Base-by-base conservation (phyloP, 2,797 vertebrate genomes). In the Danio albolineatus region DNA sequence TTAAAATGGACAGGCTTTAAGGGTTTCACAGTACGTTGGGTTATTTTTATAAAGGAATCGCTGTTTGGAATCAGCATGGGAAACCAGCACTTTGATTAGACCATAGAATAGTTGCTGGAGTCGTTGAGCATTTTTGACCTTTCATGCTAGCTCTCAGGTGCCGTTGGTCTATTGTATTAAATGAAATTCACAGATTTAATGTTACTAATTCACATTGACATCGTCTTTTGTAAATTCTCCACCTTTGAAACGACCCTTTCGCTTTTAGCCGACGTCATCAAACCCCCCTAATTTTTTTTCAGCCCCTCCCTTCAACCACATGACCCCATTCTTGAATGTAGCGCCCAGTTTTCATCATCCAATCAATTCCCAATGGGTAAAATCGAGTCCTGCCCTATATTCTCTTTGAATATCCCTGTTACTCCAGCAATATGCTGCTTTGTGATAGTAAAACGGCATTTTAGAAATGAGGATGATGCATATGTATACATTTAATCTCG, bases 301-400 rank as follows among this genome's bases (percentile, higher is more conserved):
- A n/a, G 44, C 16, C 43, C 28, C 57, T 60, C 12, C 46, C n/a
- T 41, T 12, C 73, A 61, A 62, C 28, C 73, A 16, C 73, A 62
- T 51, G 73, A 53, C 66, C 53, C 61, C 51, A 14, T 60, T 59
- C 44, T 49, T 48, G 17, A 14, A 53, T 71, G 56, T 69, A 28
- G 48, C 36, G 14, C 36, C 76, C n/a, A 38, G 16, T 38, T 60
- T 74, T 62, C 21, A 74, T 60, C 72, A 60, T 17, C 56, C n/a
- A 48, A 62, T 74, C 44, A 51, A 74, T 74, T 48, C 57, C 71
- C 56, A 48, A 57, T 59, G 54, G 71, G 59, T 48, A 44, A 59
- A 73, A 73, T 73, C 10, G 7, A 54, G 67, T 54, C 43, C 19
- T 73, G 71, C 14, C 54, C 71, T 46, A 57, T 13, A 44, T 73